Evolutionary conservation across 2,888 invertebrate genomes (phyloP).

Genomic region (Crocallis elinguaria): DNA sequence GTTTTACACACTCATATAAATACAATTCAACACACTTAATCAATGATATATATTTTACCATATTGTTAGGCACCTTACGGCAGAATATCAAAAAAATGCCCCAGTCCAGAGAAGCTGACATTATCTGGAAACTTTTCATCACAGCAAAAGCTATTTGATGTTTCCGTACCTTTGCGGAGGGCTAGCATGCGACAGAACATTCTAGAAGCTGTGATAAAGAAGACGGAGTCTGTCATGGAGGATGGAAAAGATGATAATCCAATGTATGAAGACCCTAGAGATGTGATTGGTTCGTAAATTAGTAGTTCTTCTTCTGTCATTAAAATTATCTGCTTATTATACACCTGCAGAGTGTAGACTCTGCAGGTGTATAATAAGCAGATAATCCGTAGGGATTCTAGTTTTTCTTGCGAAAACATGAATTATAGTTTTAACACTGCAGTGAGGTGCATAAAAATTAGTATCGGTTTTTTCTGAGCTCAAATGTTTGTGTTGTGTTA

Average conservation of each 20-base stretch:
- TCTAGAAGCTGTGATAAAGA: slow-evolving; percentile 62
- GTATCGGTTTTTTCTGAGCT: no score
- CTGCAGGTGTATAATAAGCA: no score
- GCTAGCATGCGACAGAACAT: slow-evolving; percentile 69
- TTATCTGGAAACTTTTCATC: slow-evolving; percentile 69
- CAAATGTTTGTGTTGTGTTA: no score
- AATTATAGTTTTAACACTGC: no score
- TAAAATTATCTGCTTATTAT: no score
- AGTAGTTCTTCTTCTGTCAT: not conserved
- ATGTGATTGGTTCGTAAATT: slow-evolving; percentile 64
- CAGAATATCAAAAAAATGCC: slow-evolving; percentile 46
- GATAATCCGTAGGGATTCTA: no score
- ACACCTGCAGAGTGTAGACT: no score
- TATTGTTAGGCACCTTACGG: slow-evolving; percentile 45
- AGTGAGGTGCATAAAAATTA: no score
- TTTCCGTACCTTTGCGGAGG: slow-evolving; percentile 51
- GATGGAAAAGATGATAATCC: slow-evolving; percentile 58
- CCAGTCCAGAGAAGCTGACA: slow-evolving; percentile 56
- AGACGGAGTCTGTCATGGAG: slow-evolving; percentile 57
- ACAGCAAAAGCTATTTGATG: slow-evolving; percentile 54
- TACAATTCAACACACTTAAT: no score
- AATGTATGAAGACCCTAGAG: slow-evolving; percentile 75
- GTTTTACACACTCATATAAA: no score
- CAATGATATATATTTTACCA: no score
- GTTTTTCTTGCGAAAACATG: no score